phyloP scores from a whole-genome alignment of 2,888 invertebrate species.

The Helobdella robusta region DNA sequence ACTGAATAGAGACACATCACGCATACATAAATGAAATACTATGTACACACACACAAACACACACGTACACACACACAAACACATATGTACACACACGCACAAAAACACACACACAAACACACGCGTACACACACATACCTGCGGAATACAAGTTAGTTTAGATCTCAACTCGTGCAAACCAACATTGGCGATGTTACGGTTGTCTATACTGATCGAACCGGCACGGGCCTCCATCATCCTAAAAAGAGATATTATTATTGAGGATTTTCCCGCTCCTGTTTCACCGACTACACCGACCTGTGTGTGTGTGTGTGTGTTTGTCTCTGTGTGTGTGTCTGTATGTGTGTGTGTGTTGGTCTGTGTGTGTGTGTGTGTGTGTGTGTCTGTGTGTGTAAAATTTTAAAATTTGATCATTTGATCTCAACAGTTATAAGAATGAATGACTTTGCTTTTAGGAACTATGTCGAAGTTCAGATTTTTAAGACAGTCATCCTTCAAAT shows the following conservation, averaged over 20 bases:
- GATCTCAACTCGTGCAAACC: slow-evolving; percentile 30
- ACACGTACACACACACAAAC: no score
- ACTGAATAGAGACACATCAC: neutral
- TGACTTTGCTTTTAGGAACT: slow-evolving; percentile 43
- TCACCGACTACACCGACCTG: slow-evolving; percentile 30
- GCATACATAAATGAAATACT: neutral
- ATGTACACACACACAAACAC: no score
- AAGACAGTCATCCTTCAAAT: slow-evolving; percentile 44
- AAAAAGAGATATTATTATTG: slow-evolving; percentile 27
- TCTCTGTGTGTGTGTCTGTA: slow-evolving; percentile 5
- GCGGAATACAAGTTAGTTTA: slow-evolving; percentile 30
- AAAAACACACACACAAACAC: no score
- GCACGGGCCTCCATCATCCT: slow-evolving; percentile 29
- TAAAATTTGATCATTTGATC: neutral
- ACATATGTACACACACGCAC: no score
- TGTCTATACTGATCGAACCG: slow-evolving; percentile 28
- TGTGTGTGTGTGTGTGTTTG: neutral
- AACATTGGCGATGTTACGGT: slow-evolving; percentile 10
- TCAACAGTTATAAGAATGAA: neutral
- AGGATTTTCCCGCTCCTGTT: slow-evolving; percentile 31
- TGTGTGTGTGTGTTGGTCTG: neutral
- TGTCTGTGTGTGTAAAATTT: neutral
- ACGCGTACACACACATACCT: slow-evolving; percentile 8
- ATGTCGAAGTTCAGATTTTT: slow-evolving; percentile 41
- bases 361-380: neutral